Conservation (phyloP, 2,888 invertebrate species). For the Euzophera pinguis region DNA sequence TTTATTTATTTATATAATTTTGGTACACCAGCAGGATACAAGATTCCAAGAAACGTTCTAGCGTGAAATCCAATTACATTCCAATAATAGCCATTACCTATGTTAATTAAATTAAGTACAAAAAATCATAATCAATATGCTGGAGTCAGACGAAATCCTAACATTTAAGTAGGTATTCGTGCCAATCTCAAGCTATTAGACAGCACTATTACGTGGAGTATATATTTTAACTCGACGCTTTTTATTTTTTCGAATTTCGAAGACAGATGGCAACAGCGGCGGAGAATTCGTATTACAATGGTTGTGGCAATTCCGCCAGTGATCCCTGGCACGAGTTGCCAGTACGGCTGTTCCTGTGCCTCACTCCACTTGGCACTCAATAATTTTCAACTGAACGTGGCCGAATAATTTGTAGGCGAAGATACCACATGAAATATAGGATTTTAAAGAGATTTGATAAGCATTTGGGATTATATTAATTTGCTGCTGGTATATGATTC, state of each 20-base stretch:
- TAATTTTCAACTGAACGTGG: conserved; percentile 55
- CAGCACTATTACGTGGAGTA: too few relatives aligned
- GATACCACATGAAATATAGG: conserved; percentile 10
- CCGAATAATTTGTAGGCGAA: conserved; percentile 52
- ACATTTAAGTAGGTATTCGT: too few relatives aligned
- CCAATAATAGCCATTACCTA: too few relatives aligned
- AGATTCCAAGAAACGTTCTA: too few relatives aligned
- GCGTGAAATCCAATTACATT: too few relatives aligned
- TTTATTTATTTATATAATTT: too few relatives aligned
- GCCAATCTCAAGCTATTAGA: too few relatives aligned
- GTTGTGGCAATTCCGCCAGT: conserved; percentile 48
- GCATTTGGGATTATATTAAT: neutral
- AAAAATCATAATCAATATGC: too few relatives aligned
- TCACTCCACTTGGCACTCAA: conserved; percentile 73
- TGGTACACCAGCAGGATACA: too few relatives aligned
- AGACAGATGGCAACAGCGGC: conserved; percentile 66
- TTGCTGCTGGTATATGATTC: neutral
- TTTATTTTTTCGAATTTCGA: conserved; percentile 53
- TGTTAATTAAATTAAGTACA: too few relatives aligned
- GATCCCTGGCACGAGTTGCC: conserved; percentile 63
- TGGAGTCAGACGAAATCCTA: too few relatives aligned
- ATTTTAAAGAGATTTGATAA: conserved; percentile 9
- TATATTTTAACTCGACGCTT: conserved; percentile 14
- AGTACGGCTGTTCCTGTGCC: conserved; percentile 62
- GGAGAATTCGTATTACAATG: conserved; percentile 66